These are phyloP conservation scores for Rhingia campestris DNA, from an alignment of 2,888 invertebrate species.

Conservation along the genomic window DNA sequence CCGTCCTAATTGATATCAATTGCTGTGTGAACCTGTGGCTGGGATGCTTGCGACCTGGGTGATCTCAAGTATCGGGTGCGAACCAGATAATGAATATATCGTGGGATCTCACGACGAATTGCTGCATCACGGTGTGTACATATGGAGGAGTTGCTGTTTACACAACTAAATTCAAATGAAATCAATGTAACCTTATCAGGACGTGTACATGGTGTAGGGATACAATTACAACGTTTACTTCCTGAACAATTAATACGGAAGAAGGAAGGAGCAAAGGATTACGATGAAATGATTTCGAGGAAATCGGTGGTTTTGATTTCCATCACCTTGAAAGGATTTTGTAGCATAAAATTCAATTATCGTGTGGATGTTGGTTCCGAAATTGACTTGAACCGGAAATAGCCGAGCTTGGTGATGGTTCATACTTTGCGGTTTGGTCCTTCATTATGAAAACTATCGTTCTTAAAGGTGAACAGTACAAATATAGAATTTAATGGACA, in stretches of 20 bases:
- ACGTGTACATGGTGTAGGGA: conserved; percentile 11
- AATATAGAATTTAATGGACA: background rate
- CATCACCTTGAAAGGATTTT: background rate
- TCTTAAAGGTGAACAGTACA: background rate
- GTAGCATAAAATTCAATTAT: conserved; percentile 30
- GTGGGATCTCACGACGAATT: conserved; percentile 53
- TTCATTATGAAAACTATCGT: background rate
- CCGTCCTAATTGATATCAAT: conserved; percentile 73
- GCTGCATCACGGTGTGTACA: background rate
- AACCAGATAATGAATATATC: conserved; percentile 66
- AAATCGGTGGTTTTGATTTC: conserved; percentile 19
- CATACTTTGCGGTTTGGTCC: background rate
- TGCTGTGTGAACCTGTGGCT: conserved; percentile 73
- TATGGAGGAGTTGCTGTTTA: conserved; percentile 4
- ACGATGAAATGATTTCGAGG: conserved; percentile 26
- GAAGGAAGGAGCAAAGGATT: conserved; percentile 37
- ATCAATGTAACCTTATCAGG: conserved; percentile 29
- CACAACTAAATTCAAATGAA: conserved; percentile 46
- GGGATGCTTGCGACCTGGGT: conserved; percentile 71
- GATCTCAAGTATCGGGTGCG: conserved; percentile 67
- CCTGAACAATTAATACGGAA: conserved; percentile 45
- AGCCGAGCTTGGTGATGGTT: background rate
- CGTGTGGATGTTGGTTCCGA: conserved; percentile 23
- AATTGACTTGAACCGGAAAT: background rate
- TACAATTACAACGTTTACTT: conserved; percentile 52